Conservation (phyloP, 2,888 invertebrate species). For the Oscheius sp. region DNA sequence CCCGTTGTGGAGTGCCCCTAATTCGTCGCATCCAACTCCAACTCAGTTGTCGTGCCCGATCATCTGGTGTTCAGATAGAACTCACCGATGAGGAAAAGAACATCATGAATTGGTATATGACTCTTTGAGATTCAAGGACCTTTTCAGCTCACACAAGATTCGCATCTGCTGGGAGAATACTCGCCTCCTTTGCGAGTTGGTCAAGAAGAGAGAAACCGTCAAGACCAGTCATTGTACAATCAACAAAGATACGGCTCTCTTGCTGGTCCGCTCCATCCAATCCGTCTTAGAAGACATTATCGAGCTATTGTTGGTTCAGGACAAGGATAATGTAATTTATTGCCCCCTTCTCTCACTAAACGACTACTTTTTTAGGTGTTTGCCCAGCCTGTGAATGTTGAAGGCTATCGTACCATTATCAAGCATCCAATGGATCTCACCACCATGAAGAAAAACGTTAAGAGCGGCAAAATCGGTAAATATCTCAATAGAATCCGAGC, state of each 20-base stretch:
- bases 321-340: neutral
- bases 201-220: slow-evolving; percentile 81
- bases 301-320: neutral
- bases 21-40: slow-evolving; percentile 81
- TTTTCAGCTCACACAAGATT: slow-evolving; percentile 74
- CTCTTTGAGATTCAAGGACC: slow-evolving; percentile 77
- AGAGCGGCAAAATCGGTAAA: slow-evolving; percentile 75
- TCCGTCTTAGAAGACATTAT: neutral
- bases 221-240: slow-evolving; percentile 43
- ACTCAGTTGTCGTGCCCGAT: too few species aligned
- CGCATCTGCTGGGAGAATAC: slow-evolving; percentile 93
- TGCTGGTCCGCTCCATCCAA: neutral
- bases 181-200: slow-evolving; percentile 88
- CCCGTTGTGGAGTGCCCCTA: slow-evolving; percentile 92
- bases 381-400: slow-evolving; percentile 75
- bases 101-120: slow-evolving; percentile 2
- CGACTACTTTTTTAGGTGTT: slow-evolving; percentile 44
- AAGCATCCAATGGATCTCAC: slow-evolving; percentile 87
- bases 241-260: neutral
- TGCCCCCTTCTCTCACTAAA: neutral
- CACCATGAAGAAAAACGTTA: slow-evolving; percentile 80
- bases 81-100: slow-evolving; percentile 22
- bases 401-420: slow-evolving; percentile 87
- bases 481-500: neutral
- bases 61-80: neutral